Evolutionary conservation across 1,140 invertebrate genomes (phyloP), one percentile per base, ranked within the genome.

Genomic region (Pygmarrhopalites habei): DNA sequence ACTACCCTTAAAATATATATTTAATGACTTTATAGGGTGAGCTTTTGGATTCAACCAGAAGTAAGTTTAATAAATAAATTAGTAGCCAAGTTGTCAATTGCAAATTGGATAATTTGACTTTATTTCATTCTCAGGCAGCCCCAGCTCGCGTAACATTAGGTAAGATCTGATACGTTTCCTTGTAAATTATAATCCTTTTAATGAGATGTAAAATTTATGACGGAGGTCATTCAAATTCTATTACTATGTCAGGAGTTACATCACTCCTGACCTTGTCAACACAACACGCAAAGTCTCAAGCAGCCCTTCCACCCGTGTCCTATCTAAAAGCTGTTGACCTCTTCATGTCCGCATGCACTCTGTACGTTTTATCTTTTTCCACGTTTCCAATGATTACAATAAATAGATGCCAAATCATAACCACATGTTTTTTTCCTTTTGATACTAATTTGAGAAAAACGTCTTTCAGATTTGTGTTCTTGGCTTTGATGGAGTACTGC

Each of bases 401-500:
- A n/a, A n/a, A n/a, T n/a, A n/a, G n/a, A n/a, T n/a, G n/a, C n/a
- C n/a, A n/a, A n/a, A n/a, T n/a, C n/a, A n/a, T n/a, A n/a, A n/a
- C n/a, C n/a, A n/a, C n/a, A n/a, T n/a, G n/a, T n/a, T n/a, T n/a
- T n/a, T n/a, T n/a, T 49, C 46, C 7, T 49, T 23, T 49, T 49
- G 21, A 49, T 19, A 49, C 52, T 14, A 55, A 26, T 26, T 25
- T 30, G 21, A 21, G 28, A 21, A 23, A 12, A 49, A 14, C 47
- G 47, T 25, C 49, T 19, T 46, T 35, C 72, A 85, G 83, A 32
- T 91, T 94, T 77, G 91, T 94, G 71, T 94, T 94, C 74, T 87
- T 92, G 85, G 90, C 91, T 2, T 75, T 94, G 35, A 93, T 94
- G 91, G 91, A 94, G 75, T 94, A 93, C 74, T 92, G 90, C 71